Percentiles rank a stretch among this genome's conserved stretches.
These are phyloP conservation scores for Busseola fusca DNA, from an alignment of 2,888 invertebrate genomes.

Conservation along the genomic window DNA sequence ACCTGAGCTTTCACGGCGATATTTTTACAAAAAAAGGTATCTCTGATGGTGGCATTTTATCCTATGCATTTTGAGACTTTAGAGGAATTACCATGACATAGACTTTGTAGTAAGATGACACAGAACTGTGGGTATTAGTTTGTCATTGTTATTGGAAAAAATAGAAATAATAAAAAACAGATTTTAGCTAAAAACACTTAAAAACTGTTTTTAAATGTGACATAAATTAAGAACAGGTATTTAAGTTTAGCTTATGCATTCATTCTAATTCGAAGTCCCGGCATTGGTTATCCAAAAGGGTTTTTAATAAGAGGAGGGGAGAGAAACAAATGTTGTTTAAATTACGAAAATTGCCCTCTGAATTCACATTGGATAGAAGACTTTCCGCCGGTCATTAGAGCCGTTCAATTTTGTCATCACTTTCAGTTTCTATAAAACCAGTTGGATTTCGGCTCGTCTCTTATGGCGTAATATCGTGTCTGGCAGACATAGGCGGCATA, in stretches of 20 bases:
- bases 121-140: not conserved
- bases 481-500: slow-evolving; percentile 24
- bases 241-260: not conserved
- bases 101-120: too few relatives aligned
- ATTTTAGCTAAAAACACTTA: not conserved
- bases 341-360: too few relatives aligned
- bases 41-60: not conserved
- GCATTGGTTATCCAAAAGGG: not conserved
- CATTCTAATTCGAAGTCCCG: not conserved
- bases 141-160: not conserved
- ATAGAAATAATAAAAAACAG: too few relatives aligned
- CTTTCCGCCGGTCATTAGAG: not conserved
- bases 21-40: too few relatives aligned
- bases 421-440: slow-evolving; percentile 55
- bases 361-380: not conserved
- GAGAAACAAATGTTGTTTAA: too few relatives aligned
- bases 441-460: slow-evolving; percentile 25
- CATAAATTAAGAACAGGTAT: not conserved
- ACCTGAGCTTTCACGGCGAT: too few relatives aligned
- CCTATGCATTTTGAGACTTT: not conserved
- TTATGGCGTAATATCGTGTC: slow-evolving; percentile 55
- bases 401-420: slow-evolving; percentile 40
- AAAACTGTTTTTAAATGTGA: not conserved
- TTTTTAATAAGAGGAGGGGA: not conserved
- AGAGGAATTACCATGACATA: not conserved